Base-by-base conservation (phyloP, 2,797 vertebrate species). In the Sebastes hopkinsi region DNA sequence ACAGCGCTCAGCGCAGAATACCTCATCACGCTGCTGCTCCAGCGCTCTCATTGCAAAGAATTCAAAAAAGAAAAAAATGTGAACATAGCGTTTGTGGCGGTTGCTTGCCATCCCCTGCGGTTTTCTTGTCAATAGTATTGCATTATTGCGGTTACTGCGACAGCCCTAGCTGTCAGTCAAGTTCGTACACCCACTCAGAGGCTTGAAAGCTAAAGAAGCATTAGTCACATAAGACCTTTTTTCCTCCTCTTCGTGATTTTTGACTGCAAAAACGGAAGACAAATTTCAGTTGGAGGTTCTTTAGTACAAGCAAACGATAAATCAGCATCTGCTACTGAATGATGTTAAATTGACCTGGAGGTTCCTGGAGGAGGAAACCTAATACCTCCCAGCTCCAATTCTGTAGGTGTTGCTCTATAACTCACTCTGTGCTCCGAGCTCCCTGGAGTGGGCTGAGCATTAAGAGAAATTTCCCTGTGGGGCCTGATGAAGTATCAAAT, bases 401-500 rank as follows among this genome's bases (percentile, higher is more conserved):
- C 32, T 65, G 70, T 72, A 67, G 52, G 42, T 75, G 52, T 58
- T 80, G n/a, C 80, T 81, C 82, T 80, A 34, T 67, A 67, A 87
- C 60, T 74, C 77, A 73, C 34, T 73, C 23, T 73, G 34, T 62
- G 67, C 56, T 75, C 34, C 11, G 18, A 62, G 66, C 46, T 77
- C 80, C 78, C 76, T 18, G 50, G 25, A 83, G 84, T 42, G 62
- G 22, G 42, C 46, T 38, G 38, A 77, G 65, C 50, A 86, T 79
- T 77, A 80, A 65, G 34, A 80, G 25, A 83, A 54, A 50, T 73
- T n/a, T 89, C 82, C 87, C 83, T 25, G 25, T 74, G 56, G 81
- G 80, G 67, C 74, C 62, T 79, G 80, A 92, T 90, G 62, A 87
- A 86, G 73, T 70, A 81, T 79, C 54, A 79, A 14, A 67, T 79